Conservation (phyloP, 2,888 invertebrate genomes). For the Drosophila formosana region DNA sequence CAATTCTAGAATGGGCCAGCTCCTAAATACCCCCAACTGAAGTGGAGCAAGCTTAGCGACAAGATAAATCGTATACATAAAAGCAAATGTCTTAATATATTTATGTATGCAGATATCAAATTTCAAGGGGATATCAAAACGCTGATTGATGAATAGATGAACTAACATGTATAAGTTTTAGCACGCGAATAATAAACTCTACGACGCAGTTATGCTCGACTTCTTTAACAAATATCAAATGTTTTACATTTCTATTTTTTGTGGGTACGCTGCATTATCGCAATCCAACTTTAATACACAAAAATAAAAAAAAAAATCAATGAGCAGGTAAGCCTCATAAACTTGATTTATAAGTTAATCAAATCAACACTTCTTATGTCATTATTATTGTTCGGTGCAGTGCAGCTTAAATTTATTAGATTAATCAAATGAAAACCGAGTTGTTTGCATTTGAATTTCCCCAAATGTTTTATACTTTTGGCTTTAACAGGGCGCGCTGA, state of each 20-base stretch:
- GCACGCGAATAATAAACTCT: not conserved
- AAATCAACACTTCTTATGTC: not conserved
- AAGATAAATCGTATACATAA: slow-evolving; percentile 18
- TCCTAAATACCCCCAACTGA: not conserved
- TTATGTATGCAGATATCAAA: slow-evolving; percentile 12
- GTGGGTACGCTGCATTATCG: too few relatives aligned
- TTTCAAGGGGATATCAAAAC: not conserved
- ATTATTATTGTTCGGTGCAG: not conserved
- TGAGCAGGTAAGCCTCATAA: not conserved
- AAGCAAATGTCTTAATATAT: slow-evolving; percentile 2
- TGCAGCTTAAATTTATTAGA: not conserved
- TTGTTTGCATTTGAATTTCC: slow-evolving; percentile 33
- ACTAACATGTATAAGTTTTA: not conserved
- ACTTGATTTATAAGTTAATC: not conserved
- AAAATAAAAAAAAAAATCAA: not conserved
- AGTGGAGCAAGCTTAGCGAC: not conserved
- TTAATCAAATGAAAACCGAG: slow-evolving; percentile 17
- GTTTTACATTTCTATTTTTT: too few relatives aligned
- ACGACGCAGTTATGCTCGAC: not conserved
- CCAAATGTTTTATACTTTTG: not conserved
- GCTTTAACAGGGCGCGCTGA: slow-evolving; percentile 23
- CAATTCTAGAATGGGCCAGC: not conserved
- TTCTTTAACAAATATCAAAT: not conserved
- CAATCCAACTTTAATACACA: too few relatives aligned
- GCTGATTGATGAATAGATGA: slow-evolving; percentile 2